Conservation (phyloP, 2,113 vertebrate genomes). For the Lampris megalopsis region DNA sequence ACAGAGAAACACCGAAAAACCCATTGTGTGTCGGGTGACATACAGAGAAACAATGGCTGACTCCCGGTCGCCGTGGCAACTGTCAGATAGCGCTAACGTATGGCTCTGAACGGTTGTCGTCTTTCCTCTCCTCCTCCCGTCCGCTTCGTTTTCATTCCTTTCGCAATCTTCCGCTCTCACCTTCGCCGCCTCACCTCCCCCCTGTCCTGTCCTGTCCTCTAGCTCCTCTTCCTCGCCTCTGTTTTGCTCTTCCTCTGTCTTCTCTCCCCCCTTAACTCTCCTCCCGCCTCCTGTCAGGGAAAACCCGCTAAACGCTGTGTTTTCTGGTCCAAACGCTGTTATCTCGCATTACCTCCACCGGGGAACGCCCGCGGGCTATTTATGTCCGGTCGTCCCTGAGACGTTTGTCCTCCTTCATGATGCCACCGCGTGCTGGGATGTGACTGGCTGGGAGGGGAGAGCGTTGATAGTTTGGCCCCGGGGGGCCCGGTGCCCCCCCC, state of each 20-base stretch:
- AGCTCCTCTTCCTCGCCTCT: conserved; percentile 2
- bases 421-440: conserved; percentile 39
- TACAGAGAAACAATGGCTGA: conserved; percentile 12
- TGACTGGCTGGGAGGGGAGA: too few relatives aligned
- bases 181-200: neutral
- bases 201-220: neutral
- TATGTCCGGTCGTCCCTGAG: conserved; percentile 45
- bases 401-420: conserved; percentile 21
- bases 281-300: conserved; percentile 21
- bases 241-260: conserved; percentile 1
- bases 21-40: too few relatives aligned
- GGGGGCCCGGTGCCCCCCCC: neutral
- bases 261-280: conserved; percentile 11
- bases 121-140: neutral
- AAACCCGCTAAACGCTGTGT: conserved; percentile 57
- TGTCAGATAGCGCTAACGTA: conserved; percentile 15
- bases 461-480: conserved; percentile 16
- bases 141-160: neutral
- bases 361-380: conserved; percentile 54
- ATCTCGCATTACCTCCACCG: conserved; percentile 64
- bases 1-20: too few relatives aligned
- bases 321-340: conserved; percentile 66
- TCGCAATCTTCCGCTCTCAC: neutral
- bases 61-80: conserved; percentile 47
- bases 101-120: conserved; percentile 30